Conservation (phyloP, 2,113 vertebrate species). For the Tor tambroides region DNA sequence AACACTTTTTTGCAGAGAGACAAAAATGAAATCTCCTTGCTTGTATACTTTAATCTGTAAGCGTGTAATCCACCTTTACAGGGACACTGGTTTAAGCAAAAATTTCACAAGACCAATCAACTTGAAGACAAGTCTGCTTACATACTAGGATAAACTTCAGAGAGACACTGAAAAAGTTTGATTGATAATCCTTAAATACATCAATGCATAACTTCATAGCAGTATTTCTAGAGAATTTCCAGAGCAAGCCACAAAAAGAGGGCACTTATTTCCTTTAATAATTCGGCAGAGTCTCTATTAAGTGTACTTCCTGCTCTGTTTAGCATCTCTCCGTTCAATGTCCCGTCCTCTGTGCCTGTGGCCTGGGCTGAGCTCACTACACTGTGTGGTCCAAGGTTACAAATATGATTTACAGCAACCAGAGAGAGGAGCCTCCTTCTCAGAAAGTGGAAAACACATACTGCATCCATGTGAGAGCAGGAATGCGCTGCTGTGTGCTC, state of each 20-base stretch:
- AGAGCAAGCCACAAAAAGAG: constrained; percentile 15
- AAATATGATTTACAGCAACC: constrained; percentile 46
- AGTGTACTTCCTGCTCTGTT: constrained; percentile 11
- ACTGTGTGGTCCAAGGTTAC: constrained; percentile 40
- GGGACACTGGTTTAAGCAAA: background rate
- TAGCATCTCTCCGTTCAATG: background rate
- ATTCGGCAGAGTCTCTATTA: constrained; percentile 13
- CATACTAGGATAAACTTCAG: background rate
- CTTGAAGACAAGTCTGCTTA: background rate
- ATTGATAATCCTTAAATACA: background rate
- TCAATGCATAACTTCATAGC: background rate
- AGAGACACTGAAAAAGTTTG: background rate
- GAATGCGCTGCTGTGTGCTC: constrained; percentile 2
- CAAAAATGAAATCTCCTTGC: background rate
- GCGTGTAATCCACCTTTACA: background rate
- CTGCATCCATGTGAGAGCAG: constrained; percentile 46
- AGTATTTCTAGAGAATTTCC: background rate
- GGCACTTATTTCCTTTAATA: constrained; percentile 14
- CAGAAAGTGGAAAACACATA: constrained; percentile 26
- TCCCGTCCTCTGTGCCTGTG: constrained; percentile 14
- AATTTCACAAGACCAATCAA: background rate
- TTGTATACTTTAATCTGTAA: background rate
- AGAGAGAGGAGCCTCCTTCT: constrained; percentile 43
- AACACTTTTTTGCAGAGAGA: background rate
- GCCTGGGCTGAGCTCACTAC: constrained; percentile 1